Base-by-base conservation (phyloP, 2,888 invertebrate species). In the Cheilosia vulpina region DNA sequence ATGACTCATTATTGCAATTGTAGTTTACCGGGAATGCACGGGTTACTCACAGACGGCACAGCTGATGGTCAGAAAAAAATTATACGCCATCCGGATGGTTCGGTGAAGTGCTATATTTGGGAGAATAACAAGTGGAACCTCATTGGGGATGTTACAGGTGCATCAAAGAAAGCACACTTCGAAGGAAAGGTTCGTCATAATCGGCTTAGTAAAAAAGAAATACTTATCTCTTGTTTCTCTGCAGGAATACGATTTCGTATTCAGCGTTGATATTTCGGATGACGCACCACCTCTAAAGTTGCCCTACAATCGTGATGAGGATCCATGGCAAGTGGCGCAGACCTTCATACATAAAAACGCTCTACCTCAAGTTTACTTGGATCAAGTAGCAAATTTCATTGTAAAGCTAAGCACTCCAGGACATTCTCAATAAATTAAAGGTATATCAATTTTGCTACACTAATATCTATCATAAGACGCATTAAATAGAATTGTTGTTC, bases 181-280 rank as follows among this genome's bases (percentile, higher is more conserved):
- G 96, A 98, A 90, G 98, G 98, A 88, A 95, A 96, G 87, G 90
- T 90, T 71, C 47, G 85, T 87, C 13, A 2, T 9, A 19, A 9
- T 15, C 17, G 2, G 1, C n/a, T 55, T 34, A 3, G 21, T 27
- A 27, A 9, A 2, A 4, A 41, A n/a, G 2, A 15, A 38, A 4
- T 13, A 2, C 11, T n/a, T 34, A 9, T 1, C 4, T 9, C 50
- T 69, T 4, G 0, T 50, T 65, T 15, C 27, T 15, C 69, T 81
- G 21, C 57, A 90, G 89, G 96, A 97, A 89, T 99, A 98, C 90
- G 99, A 99, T 93, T 98, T 95, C 92, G 98, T 99, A 34, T 99
- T 99, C 92, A 96, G 95, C 87, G 97, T 99, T n/a, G 98, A 98
- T 89, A 96, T 99, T 72, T 97, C 98, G 90, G 98, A 98, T 90